Percentiles rank a stretch among this genome's conserved stretches.
Conservation (phyloP, 1,140 invertebrate genomes). For the Apocrypta bakeri region DNA sequence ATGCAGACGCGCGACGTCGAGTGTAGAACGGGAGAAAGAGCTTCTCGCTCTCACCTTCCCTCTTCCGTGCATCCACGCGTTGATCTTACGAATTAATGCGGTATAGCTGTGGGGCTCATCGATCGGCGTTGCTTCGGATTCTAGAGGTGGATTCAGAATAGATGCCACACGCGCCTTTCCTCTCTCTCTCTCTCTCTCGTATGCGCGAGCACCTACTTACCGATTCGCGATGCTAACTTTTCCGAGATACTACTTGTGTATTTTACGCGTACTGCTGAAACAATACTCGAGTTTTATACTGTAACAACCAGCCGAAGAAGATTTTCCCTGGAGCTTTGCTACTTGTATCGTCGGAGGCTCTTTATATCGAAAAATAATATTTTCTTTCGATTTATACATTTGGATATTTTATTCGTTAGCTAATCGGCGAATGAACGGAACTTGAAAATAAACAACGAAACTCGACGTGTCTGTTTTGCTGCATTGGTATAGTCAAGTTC, state of each 20-base stretch:
- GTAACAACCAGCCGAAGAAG: no score
- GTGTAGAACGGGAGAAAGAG: neutral
- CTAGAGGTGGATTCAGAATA: conserved; percentile 12
- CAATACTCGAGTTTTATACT: no score
- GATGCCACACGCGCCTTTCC: neutral
- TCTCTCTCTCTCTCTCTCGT: neutral
- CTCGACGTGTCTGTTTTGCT: no score
- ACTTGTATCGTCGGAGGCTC: no score
- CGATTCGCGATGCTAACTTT: conserved; percentile 32
- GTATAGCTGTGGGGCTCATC: conserved; percentile 2
- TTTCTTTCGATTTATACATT: no score
- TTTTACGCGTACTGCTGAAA: neutral
- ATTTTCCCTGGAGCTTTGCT: no score
- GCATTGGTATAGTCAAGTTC: no score
- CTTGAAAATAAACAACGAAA: no score
- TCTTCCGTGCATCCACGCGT: neutral
- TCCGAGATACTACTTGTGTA: neutral
- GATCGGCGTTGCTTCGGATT: conserved; percentile 11
- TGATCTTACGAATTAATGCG: conserved; percentile 35
- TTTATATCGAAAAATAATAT: no score
- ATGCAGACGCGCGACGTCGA: neutral
- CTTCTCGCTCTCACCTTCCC: neutral
- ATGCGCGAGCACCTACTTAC: neutral
- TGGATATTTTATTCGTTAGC: no score
- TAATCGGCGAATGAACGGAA: no score